Conservation (phyloP, 1,140 invertebrate species). For the Drosophila mojavensis region DNA sequence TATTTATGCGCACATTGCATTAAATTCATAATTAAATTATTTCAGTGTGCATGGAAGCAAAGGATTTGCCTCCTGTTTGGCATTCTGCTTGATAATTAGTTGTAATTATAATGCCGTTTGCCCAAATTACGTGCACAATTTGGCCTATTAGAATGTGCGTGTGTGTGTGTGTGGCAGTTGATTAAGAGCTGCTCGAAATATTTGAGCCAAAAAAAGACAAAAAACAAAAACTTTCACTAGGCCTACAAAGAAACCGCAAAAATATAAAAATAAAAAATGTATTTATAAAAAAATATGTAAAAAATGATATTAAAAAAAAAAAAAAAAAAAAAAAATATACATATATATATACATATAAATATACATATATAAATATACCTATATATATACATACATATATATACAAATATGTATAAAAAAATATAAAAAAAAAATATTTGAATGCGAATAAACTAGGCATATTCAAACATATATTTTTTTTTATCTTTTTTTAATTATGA, state of each 20-base stretch:
- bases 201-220: background rate
- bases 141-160: conserved; percentile 10
- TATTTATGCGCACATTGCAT: conserved; percentile 74
- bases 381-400: too few relatives aligned
- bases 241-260: background rate
- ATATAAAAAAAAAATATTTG: background rate
- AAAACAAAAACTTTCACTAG: background rate
- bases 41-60: conserved; percentile 15
- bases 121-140: conserved; percentile 13
- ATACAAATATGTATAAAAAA: too few relatives aligned
- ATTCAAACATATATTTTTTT: background rate
- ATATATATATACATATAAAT: background rate
- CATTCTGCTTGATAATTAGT: conserved; percentile 13
- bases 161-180: background rate
- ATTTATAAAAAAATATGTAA: background rate
- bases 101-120: conserved; percentile 22
- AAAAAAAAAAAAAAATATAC: background rate
- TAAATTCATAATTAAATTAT: conserved; percentile 68
- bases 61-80: background rate
- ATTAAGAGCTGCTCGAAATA: too few relatives aligned
- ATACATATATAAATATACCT: too few relatives aligned
- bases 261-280: background rate
- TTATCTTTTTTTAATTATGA: too few relatives aligned
- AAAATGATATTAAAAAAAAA: background rate
- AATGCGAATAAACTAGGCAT: too few relatives aligned